Evolutionary conservation across 1,140 invertebrate species (phyloP).

Genomic region (Anoplolepis gracilipes): DNA sequence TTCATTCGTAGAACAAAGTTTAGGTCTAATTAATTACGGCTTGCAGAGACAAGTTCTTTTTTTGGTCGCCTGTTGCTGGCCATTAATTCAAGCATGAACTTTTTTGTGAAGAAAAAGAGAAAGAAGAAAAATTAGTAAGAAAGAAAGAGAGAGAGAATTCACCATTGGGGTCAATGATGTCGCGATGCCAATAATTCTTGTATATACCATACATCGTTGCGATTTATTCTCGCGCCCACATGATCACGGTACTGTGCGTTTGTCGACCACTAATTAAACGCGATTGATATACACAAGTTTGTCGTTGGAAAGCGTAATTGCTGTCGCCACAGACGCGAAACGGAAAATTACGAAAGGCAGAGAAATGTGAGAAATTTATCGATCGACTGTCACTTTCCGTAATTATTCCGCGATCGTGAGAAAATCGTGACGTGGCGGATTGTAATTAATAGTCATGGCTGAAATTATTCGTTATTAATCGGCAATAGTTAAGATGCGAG

Average conservation of each 20-base stretch:
- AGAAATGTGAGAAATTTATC: constrained; percentile 32
- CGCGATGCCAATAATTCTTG: constrained; percentile 58
- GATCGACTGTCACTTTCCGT: background rate
- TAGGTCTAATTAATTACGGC: constrained; percentile 62
- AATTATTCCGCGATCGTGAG: constrained; percentile 50
- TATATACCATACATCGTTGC: constrained; percentile 27
- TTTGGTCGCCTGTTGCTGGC: background rate
- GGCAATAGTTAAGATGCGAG: constrained; percentile 14
- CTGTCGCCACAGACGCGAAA: constrained; percentile 13
- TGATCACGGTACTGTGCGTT: constrained; percentile 16
- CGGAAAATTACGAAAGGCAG: constrained; percentile 41
- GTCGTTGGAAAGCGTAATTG: constrained; percentile 54
- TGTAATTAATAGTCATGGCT: constrained; percentile 45
- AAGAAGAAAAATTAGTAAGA: background rate
- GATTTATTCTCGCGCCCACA: constrained; percentile 70
- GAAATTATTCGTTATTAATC: constrained; percentile 54
- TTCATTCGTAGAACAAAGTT: background rate
- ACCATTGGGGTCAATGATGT: constrained; percentile 71
- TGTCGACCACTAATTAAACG: constrained; percentile 68
- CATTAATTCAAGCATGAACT: constrained; percentile 5
- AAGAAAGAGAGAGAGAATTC: constrained; percentile 52
- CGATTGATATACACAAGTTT: constrained; percentile 68
- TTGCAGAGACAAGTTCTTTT: constrained; percentile 28
- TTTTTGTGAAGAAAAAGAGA: background rate
- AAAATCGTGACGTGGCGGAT: constrained; percentile 21